These are phyloP conservation scores for Malaclemys terrapin DNA, from an alignment of 2,113 vertebrate genomes.

Conservation along the genomic window DNA sequence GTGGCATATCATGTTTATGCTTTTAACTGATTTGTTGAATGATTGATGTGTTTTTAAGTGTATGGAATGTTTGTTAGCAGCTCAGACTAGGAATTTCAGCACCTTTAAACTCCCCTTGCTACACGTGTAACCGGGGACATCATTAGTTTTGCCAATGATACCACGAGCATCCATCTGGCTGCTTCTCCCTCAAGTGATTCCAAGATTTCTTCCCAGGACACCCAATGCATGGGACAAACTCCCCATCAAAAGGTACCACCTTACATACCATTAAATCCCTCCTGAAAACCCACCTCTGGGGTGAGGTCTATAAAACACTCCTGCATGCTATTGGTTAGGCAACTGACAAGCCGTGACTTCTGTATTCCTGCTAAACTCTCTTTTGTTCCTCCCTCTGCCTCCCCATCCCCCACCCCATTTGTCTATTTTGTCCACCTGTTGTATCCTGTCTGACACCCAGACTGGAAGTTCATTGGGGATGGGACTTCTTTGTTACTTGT, in stretches of 20 bases:
- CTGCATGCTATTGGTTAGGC: not conserved
- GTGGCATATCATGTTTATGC: not conserved
- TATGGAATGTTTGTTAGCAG: not conserved
- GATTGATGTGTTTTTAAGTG: not conserved
- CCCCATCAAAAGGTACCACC: not conserved
- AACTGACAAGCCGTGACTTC: not conserved
- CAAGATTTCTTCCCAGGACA: not conserved
- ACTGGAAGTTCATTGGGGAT: not conserved
- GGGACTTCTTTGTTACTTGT: not conserved
- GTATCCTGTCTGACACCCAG: not conserved
- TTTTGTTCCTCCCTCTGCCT: not conserved
- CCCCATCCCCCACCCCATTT: not conserved
- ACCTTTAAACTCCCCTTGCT: not conserved
- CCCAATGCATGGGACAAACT: accelerated
- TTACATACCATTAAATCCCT: accelerated
- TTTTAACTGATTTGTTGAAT: not conserved
- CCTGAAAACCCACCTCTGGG: not conserved
- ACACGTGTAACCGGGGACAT: not conserved
- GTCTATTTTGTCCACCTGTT: not conserved
- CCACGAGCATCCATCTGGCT: not conserved
- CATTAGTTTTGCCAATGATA: not conserved
- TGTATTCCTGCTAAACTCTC: not conserved
- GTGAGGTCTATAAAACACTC: not conserved
- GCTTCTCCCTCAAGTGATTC: not conserved
- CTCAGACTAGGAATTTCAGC: not conserved